Conservation (phyloP, 2,113 vertebrate genomes). For the Lepisosteus oculatus region DNA sequence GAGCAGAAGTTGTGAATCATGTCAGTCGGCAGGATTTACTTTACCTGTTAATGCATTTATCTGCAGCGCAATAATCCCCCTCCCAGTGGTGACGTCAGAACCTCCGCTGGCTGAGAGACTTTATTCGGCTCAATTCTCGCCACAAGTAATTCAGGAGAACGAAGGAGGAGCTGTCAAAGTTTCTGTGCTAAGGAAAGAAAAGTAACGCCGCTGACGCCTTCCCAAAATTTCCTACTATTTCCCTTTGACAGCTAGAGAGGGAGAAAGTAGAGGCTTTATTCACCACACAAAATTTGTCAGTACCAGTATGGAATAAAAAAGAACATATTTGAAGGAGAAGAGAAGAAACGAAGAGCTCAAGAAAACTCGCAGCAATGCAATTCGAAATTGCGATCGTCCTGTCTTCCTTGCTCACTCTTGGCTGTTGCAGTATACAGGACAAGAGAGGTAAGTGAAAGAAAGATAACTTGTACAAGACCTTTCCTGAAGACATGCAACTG, state of each 20-base stretch:
- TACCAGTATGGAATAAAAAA: not conserved
- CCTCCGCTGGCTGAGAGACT: not conserved
- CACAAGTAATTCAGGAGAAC: not conserved
- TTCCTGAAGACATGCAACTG: too few relatives aligned
- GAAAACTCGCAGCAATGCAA: slow-evolving; percentile 3
- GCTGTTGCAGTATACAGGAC: slow-evolving; percentile 10
- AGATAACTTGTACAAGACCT: too few relatives aligned
- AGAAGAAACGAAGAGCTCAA: slow-evolving; percentile 1
- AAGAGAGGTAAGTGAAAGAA: slow-evolving; percentile 19
- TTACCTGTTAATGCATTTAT: not conserved
- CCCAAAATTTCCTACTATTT: not conserved
- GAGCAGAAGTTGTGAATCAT: too few relatives aligned
- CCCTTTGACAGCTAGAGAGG: not conserved
- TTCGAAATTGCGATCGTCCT: slow-evolving; percentile 13
- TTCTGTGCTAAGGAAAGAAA: not conserved
- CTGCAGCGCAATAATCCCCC: not conserved
- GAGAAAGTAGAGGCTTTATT: not conserved
- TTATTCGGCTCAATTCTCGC: not conserved
- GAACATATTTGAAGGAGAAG: not conserved
- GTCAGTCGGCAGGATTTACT: not conserved
- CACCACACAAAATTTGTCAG: not conserved
- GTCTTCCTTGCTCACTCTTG: slow-evolving; percentile 4
- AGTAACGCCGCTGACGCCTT: slow-evolving; percentile 1
- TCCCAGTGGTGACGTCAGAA: slow-evolving; percentile 11
- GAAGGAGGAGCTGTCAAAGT: slow-evolving; percentile 16